These are phyloP conservation scores for Hemithea aestivaria DNA, from an alignment of 2,888 invertebrate species.

Conservation along the genomic window DNA sequence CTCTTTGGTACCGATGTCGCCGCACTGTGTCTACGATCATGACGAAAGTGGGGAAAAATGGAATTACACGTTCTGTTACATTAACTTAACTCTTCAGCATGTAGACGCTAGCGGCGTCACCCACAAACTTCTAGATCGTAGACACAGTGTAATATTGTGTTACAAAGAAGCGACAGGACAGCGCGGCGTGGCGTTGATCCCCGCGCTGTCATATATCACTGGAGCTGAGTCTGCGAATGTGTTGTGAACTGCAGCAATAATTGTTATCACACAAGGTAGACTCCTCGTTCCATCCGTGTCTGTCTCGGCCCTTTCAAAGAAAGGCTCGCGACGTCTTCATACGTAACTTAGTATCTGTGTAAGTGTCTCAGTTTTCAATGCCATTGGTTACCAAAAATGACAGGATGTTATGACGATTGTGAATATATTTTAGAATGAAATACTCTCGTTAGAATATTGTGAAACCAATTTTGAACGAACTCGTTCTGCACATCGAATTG, in stretches of 20 bases:
- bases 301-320: slow-evolving; percentile 60
- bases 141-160: too few relatives aligned
- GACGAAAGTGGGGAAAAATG: too few relatives aligned
- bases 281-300: slow-evolving; percentile 58
- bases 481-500: slow-evolving; percentile 74
- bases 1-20: slow-evolving; percentile 35
- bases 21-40: too few relatives aligned
- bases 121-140: too few relatives aligned
- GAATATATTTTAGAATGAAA: slow-evolving; percentile 70
- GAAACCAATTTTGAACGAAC: slow-evolving; percentile 56
- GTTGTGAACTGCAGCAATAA: slow-evolving; percentile 69
- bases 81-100: too few relatives aligned
- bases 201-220: too few relatives aligned
- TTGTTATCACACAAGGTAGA: slow-evolving; percentile 45
- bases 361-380: slow-evolving; percentile 70
- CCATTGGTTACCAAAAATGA: slow-evolving; percentile 79
- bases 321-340: slow-evolving; percentile 51
- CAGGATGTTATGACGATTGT: slow-evolving; percentile 74
- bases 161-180: too few relatives aligned
- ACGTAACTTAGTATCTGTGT: slow-evolving; percentile 67
- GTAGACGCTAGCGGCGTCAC: too few relatives aligned
- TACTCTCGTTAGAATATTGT: slow-evolving; percentile 67
- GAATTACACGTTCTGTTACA: too few relatives aligned
- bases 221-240: slow-evolving; percentile 13
- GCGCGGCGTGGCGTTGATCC: slow-evolving; percentile 1